Percentiles rank a stretch among this genome's conserved stretches.
Conservation (phyloP, 2,797 vertebrate genomes). For the Lophotriccus pileatus region DNA sequence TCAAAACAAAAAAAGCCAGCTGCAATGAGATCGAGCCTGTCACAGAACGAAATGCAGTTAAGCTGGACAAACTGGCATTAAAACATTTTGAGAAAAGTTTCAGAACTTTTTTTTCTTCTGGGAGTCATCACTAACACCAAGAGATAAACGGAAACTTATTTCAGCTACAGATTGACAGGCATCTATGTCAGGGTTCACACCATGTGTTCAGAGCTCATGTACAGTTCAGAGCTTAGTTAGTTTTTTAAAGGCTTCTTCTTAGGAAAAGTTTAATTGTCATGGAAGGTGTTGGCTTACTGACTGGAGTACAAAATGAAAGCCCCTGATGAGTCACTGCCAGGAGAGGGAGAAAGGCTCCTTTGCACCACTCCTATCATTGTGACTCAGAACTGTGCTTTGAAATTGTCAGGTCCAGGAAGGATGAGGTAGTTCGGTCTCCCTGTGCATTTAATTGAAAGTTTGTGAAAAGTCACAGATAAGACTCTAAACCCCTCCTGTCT, state of each 20-base stretch:
- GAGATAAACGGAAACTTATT: neutral
- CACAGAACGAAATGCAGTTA: neutral
- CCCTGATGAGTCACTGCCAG: neutral
- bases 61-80: neutral
- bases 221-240: neutral
- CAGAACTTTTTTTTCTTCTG: neutral
- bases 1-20: neutral
- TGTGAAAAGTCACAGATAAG: neutral
- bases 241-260: neutral
- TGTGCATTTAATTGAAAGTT: neutral
- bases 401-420: neutral
- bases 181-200: neutral
- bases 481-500: neutral
- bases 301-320: neutral
- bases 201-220: neutral
- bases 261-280: neutral
- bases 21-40: neutral
- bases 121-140: neutral
- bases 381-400: slow-evolving; percentile 22
- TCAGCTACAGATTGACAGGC: neutral
- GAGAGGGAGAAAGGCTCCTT: neutral
- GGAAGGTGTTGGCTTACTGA: neutral
- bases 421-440: neutral
- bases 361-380: neutral
- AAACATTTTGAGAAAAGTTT: neutral